Percentiles rank a stretch among this genome's conserved stretches.
phyloP scores from a whole-genome alignment of 2,888 invertebrate genomes.

The Dolomedes plantarius region DNA sequence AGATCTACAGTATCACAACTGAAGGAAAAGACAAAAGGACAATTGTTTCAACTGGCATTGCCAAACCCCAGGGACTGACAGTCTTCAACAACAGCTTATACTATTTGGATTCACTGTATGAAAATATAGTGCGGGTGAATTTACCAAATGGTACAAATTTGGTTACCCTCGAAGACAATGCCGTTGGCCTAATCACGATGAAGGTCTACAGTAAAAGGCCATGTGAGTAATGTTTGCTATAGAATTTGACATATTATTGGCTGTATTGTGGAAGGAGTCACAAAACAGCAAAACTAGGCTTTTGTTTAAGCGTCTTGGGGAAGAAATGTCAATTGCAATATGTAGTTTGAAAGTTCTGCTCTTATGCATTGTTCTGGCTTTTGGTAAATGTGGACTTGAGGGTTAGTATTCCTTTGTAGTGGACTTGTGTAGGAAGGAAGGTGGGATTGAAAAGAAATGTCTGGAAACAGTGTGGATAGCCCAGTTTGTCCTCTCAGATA shows the following conservation, averaged over 20 bases:
- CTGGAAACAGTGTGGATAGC: too few species aligned
- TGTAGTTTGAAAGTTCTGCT: too few species aligned
- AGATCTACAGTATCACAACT: slow-evolving; percentile 64
- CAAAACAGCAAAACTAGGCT: too few species aligned
- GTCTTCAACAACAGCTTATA: slow-evolving; percentile 89
- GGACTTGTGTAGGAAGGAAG: too few species aligned
- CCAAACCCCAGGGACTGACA: slow-evolving; percentile 87
- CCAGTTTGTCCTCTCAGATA: too few species aligned
- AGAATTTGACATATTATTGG: slow-evolving; percentile 22
- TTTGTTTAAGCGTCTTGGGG: too few species aligned
- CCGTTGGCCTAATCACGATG: slow-evolving; percentile 83
- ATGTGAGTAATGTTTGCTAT: slow-evolving; percentile 76
- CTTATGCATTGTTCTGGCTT: too few species aligned
- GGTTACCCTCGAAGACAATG: slow-evolving; percentile 89
- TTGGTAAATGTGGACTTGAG: too few species aligned
- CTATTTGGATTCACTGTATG: slow-evolving; percentile 91
- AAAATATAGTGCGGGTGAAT: slow-evolving; percentile 90
- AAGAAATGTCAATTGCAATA: too few species aligned
- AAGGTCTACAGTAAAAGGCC: slow-evolving; percentile 91
- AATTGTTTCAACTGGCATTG: slow-evolving; percentile 84
- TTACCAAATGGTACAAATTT: slow-evolving; percentile 88
- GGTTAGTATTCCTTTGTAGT: too few species aligned
- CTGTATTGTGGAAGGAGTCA: too few species aligned
- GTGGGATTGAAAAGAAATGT: too few species aligned
- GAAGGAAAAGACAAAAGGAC: slow-evolving; percentile 83